Base-by-base conservation (phyloP, 2,888 invertebrate species). In the Panopea generosa region DNA sequence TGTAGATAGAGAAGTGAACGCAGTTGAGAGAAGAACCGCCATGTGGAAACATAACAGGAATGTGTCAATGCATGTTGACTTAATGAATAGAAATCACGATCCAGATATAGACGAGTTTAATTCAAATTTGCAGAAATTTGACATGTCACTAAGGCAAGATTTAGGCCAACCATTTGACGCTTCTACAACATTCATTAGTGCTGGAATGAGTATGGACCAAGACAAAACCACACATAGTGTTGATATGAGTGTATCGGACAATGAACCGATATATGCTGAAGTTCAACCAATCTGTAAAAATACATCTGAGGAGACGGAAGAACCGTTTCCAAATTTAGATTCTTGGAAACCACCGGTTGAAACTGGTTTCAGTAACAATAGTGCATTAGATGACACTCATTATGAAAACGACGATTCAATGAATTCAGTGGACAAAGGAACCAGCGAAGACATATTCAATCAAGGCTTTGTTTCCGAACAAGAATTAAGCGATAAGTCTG, bases 201-300 rank as follows among this genome's bases (percentile, higher is more conserved):
- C 3, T n/a, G 7, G 11, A 26, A 27, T 55, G 4, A 18, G n/a
- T 7, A 49, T 18, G 7, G 18, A 14, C n/a, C 49, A 49, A 49
- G 18, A 49, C n/a, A 49, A 6, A 7, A 14, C 49, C 9, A 9
- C 7, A 49, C 14, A 11, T 7, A 49, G 49, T 18, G n/a, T 7
- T 11, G 18, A 49, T 18, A 18, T 16, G 18, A 49, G 9, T 49
- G 7, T 11, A 16, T 55, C 55, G 18, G 68, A 63, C 16, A 71
- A 72, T 20, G 79, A 81, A 53, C 81, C 81, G 11, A 77, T 81
- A 3, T 81, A 81, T 53, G 81, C 81, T n/a, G 81, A 81, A 59
- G 81, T 81, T 1, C 57, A 61, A 43, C 73, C 80, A 7, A 27
- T 56, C 14, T 22, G 27, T 29, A 55, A 26, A 43, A 26, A 29